Conservation (phyloP, 2,888 invertebrate genomes). For the Tineola bisselliella region DNA sequence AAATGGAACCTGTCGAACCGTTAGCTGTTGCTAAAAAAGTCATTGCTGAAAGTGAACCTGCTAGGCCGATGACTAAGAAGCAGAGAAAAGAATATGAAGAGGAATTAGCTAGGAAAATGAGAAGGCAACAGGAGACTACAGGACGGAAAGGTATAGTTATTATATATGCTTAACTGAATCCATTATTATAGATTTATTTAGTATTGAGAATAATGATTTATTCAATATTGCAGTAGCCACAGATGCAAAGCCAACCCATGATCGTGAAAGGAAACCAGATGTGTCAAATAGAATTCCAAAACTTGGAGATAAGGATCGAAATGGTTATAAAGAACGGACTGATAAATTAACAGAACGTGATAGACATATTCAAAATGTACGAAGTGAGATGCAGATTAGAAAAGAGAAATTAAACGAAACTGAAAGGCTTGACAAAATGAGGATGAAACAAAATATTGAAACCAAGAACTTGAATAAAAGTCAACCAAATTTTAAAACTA, state of each 20-base stretch:
- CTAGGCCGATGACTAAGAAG: slow-evolving; percentile 81
- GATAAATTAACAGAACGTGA: slow-evolving; percentile 12
- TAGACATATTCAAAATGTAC: slow-evolving; percentile 28
- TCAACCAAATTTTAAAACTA: slow-evolving; percentile 20
- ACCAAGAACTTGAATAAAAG: not conserved
- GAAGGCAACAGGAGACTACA: slow-evolving; percentile 37
- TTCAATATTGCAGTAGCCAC: not conserved
- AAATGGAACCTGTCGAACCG: slow-evolving; percentile 76
- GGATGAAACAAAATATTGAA: slow-evolving; percentile 41
- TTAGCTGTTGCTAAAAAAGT: slow-evolving; percentile 30
- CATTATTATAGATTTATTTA: too few species aligned
- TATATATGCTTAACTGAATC: too few species aligned
- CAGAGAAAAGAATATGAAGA: slow-evolving; percentile 80
- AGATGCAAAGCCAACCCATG: slow-evolving; percentile 35
- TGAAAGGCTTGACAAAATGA: slow-evolving; percentile 49
- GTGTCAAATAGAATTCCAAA: slow-evolving; percentile 13
- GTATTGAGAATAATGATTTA: not conserved
- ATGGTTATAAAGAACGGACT: slow-evolving; percentile 22
- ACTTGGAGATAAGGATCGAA: slow-evolving; percentile 19
- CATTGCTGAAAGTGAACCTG: slow-evolving; percentile 65
- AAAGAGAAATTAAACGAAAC: slow-evolving; percentile 13
- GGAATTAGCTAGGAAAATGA: slow-evolving; percentile 73
- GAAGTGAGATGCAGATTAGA: slow-evolving; percentile 28
- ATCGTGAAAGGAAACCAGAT: slow-evolving; percentile 40
- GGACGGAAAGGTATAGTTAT: slow-evolving; percentile 36